These are phyloP conservation scores for Cygnus olor DNA, from an alignment of 2,797 vertebrate species.

Conservation along the genomic window DNA sequence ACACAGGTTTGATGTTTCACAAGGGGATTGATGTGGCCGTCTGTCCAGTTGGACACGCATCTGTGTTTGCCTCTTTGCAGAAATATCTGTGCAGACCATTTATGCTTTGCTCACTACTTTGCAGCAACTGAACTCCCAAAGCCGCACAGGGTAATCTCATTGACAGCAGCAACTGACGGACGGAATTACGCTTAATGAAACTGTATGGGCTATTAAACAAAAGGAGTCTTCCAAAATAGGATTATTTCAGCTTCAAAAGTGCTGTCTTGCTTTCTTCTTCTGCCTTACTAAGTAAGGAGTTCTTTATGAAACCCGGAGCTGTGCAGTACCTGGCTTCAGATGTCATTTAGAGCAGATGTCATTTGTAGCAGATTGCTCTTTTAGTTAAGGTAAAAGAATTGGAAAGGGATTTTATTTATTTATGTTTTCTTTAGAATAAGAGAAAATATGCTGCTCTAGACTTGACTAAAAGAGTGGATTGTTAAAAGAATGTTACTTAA, in stretches of 20 bases:
- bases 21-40: neutral
- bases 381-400: neutral
- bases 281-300: neutral
- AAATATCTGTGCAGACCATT: neutral
- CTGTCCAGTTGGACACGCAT: no score
- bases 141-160: neutral
- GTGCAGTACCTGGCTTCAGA: neutral
- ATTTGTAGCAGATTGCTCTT: neutral
- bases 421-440: neutral
- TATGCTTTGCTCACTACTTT: neutral
- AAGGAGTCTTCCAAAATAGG: conserved; percentile 11
- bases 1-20: neutral
- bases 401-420: neutral
- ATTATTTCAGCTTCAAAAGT: conserved; percentile 21
- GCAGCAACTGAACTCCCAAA: neutral
- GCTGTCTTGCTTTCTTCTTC: neutral
- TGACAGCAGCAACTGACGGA: neutral
- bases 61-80: neutral
- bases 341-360: neutral
- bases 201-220: neutral
- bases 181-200: neutral
- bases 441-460: neutral
- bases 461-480: neutral
- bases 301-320: neutral
- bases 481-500: neutral